Conservation (phyloP, 2,888 invertebrate species). For the Eupithecia vulgata region DNA sequence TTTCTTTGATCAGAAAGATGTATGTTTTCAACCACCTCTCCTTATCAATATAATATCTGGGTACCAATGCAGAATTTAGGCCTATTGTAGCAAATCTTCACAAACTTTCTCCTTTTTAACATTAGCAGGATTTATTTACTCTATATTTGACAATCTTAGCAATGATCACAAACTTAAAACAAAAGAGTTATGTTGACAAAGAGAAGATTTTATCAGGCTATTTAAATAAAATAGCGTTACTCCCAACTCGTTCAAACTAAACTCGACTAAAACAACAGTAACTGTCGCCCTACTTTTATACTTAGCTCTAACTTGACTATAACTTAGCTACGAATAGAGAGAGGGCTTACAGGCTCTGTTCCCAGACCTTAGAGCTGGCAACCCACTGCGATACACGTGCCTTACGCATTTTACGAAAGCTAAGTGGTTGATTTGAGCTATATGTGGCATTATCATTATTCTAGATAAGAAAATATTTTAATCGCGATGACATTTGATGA, state of each 20-base stretch:
- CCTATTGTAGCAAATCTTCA: not conserved
- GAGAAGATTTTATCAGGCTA: slow-evolving; percentile 30
- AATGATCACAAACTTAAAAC: not conserved
- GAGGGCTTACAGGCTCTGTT: slow-evolving; percentile 29
- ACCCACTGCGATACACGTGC: not conserved
- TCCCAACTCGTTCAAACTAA: slow-evolving; percentile 42
- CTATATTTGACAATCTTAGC: not conserved
- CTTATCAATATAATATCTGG: too few species aligned
- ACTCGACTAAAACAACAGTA: slow-evolving; percentile 39
- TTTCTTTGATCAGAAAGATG: too few species aligned
- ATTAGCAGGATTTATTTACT: not conserved
- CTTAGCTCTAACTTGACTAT: slow-evolving; percentile 41
- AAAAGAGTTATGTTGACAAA: not conserved
- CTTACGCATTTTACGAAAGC: not conserved
- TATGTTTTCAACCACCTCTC: too few species aligned
- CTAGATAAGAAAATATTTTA: too few species aligned
- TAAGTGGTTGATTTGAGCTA: not conserved
- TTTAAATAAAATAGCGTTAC: slow-evolving; percentile 45
- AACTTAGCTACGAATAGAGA: slow-evolving; percentile 36
- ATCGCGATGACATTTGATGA: too few species aligned
- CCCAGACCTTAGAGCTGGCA: not conserved
- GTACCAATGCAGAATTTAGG: not conserved
- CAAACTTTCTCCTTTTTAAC: not conserved
- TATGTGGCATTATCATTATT: not conserved
- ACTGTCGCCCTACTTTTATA: slow-evolving; percentile 40